These are phyloP conservation scores for Morpho deidamia DNA, from an alignment of 2,888 invertebrate genomes.

Conservation along the genomic window DNA sequence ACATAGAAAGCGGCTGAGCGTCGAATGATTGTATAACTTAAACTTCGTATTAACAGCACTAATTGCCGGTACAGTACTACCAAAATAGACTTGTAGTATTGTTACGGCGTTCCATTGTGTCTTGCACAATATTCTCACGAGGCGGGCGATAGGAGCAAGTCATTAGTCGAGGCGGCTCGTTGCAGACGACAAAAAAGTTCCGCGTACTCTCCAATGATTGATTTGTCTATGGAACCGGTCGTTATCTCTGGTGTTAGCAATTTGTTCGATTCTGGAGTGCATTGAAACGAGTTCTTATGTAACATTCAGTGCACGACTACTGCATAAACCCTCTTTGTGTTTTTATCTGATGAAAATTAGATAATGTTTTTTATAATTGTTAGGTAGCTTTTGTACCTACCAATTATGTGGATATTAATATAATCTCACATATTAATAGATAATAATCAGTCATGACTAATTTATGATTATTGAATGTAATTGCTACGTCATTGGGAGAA, in stretches of 20 bases:
- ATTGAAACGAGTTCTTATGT: conserved; percentile 1
- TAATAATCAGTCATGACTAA: not conserved
- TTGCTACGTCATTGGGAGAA: not conserved
- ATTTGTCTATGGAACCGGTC: conserved; percentile 55
- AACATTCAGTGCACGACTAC: not conserved
- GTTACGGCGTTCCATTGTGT: conserved; percentile 46
- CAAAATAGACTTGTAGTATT: conserved; percentile 50
- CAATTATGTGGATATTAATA: not conserved
- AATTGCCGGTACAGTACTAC: conserved; percentile 53
- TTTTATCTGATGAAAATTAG: conserved; percentile 1
- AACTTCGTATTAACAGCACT: conserved; percentile 43
- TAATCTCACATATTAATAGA: not conserved
- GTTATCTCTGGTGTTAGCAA: conserved; percentile 51
- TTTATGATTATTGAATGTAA: conserved; percentile 2
- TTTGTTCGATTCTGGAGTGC: conserved; percentile 50
- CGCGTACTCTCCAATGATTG: conserved; percentile 53
- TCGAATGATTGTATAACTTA: conserved; percentile 15
- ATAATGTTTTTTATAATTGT: conserved; percentile 3
- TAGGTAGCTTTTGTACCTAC: conserved; percentile 1
- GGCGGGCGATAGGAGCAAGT: conserved; percentile 31
- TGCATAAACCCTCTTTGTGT: not conserved
- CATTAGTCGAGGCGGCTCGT: conserved; percentile 53
- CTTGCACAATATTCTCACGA: conserved; percentile 35
- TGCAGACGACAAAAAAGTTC: conserved; percentile 56
- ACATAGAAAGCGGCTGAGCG: conserved; percentile 15